Evolutionary conservation across 2,797 vertebrate species (phyloP).

Genomic region (Chelonia mydas): DNA sequence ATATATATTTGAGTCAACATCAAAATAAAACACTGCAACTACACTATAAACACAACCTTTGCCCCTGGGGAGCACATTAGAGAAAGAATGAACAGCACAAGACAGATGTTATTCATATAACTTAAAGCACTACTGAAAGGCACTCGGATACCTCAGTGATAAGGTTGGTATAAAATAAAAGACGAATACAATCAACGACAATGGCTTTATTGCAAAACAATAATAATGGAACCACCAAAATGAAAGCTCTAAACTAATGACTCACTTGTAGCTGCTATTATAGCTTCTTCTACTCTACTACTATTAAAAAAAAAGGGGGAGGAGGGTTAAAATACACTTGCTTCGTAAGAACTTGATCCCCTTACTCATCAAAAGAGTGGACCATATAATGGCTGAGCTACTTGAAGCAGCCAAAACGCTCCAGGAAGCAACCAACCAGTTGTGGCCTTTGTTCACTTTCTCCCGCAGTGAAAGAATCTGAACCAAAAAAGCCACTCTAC

Average conservation of each 20-base stretch:
- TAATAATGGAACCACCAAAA: not conserved
- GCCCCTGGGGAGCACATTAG: not conserved
- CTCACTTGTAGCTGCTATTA: not conserved
- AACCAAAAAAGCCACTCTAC: not conserved
- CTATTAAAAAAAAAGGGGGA: not conserved
- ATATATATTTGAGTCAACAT: not conserved
- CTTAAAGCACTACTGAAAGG: not conserved
- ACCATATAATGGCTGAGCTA: not conserved
- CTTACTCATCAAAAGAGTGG: not conserved
- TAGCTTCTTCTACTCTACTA: not conserved
- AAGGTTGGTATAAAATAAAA: not conserved
- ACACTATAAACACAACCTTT: not conserved
- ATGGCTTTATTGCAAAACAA: not conserved
- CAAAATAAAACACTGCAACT: accelerated
- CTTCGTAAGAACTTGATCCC: not conserved
- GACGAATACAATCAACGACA: not conserved
- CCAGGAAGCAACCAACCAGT: accelerated
- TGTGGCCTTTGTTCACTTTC: not conserved
- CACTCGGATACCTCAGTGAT: accelerated
- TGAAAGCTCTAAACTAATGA: not conserved
- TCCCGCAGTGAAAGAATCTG: not conserved
- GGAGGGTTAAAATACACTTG: not conserved
- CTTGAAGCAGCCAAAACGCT: not conserved
- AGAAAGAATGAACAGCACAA: not conserved
- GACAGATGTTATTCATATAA: not conserved